phyloP scores from a whole-genome alignment of 2,797 vertebrate species.

The Epinephelus malabaricus region DNA sequence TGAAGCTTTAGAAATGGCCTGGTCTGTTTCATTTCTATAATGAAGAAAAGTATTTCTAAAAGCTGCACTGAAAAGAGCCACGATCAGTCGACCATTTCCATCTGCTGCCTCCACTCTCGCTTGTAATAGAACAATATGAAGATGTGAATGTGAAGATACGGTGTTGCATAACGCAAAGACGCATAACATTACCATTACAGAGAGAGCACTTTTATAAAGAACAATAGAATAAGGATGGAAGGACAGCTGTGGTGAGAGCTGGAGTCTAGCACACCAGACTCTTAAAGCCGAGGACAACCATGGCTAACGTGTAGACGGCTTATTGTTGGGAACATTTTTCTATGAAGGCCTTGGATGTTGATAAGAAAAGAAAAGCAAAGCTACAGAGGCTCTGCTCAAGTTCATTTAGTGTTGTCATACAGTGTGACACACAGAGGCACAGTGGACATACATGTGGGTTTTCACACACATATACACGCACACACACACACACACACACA shows the following conservation, averaged over 20 bases:
- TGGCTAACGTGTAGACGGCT: slow-evolving; percentile 38
- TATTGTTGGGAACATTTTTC: slow-evolving; percentile 56
- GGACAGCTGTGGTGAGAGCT: slow-evolving; percentile 4
- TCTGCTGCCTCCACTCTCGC: slow-evolving; percentile 30
- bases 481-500: not conserved
- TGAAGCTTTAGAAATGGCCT: slow-evolving; percentile 40
- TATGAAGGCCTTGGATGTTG: slow-evolving; percentile 57
- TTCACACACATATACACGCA: slow-evolving; percentile 11
- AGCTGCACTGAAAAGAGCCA: slow-evolving; percentile 47
- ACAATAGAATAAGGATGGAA: slow-evolving; percentile 46
- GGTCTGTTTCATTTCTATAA: slow-evolving; percentile 57
- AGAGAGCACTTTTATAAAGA: slow-evolving; percentile 43
- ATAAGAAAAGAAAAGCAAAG: slow-evolving; percentile 43
- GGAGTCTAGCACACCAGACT: slow-evolving; percentile 21
- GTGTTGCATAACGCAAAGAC: slow-evolving; percentile 35
- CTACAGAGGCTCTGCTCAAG: slow-evolving; percentile 25
- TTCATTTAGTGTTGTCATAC: slow-evolving; percentile 18
- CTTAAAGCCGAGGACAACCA: slow-evolving; percentile 36
- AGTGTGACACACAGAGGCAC: slow-evolving; percentile 7
- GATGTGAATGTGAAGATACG: slow-evolving; percentile 45
- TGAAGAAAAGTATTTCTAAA: slow-evolving; percentile 54
- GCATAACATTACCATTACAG: slow-evolving; percentile 19
- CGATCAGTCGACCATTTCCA: slow-evolving; percentile 51
- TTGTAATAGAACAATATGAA: slow-evolving; percentile 45
- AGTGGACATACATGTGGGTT: not conserved